Percentiles rank a stretch among this genome's conserved stretches.
Evolutionary conservation across 2,888 invertebrate species (phyloP).

Genomic region (Sympetrum striolatum): DNA sequence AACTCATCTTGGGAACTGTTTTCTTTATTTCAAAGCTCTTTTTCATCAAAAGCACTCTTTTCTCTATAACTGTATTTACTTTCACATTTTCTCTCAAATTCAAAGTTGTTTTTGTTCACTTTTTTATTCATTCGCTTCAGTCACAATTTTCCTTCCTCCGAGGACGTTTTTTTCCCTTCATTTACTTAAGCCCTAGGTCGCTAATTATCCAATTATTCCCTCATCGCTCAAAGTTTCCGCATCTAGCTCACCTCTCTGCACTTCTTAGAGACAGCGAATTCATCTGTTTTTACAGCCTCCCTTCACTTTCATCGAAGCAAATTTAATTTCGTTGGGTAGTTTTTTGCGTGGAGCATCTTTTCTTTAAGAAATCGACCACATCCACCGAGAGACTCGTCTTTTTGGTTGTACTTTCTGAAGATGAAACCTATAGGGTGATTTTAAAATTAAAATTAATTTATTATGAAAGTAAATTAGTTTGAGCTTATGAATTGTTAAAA

Average conservation of each 20-base stretch:
- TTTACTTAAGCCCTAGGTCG: background rate
- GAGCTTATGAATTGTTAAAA: too few species aligned
- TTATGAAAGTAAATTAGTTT: too few species aligned
- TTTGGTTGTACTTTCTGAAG: too few species aligned
- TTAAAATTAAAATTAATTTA: too few species aligned
- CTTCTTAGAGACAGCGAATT: background rate
- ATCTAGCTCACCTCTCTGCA: background rate
- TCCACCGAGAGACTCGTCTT: background rate
- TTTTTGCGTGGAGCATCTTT: background rate
- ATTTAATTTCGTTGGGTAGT: background rate
- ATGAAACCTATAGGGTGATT: too few species aligned
- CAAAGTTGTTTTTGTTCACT: background rate
- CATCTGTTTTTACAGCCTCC: background rate
- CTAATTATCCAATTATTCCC: slow-evolving; percentile 32
- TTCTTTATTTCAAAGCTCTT: background rate
- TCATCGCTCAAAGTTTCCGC: slow-evolving; percentile 7
- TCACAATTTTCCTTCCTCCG: background rate
- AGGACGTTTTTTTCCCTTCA: background rate
- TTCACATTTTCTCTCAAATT: background rate
- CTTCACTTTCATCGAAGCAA: background rate
- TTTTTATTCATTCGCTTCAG: background rate
- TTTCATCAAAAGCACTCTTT: background rate
- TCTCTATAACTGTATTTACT: background rate
- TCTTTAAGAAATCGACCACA: too few species aligned
- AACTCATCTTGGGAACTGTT: background rate